Conservation (phyloP, 1,140 invertebrate genomes). For the Solenopsis invicta region DNA sequence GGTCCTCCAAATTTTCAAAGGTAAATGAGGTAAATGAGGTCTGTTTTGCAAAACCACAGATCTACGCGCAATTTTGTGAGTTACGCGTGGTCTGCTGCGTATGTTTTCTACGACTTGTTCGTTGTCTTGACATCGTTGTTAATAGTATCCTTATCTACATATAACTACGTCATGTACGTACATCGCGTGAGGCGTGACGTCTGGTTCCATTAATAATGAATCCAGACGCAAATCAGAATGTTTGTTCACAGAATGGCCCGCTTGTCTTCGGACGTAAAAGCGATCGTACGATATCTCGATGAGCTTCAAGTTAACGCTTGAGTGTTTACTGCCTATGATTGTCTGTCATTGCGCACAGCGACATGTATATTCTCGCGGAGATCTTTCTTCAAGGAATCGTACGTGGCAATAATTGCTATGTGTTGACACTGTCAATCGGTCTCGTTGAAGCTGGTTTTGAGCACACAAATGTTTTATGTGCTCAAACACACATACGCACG, state of each 20-base stretch:
- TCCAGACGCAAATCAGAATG: conserved; percentile 17
- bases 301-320: not conserved
- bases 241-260: not conserved
- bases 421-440: conserved; percentile 2
- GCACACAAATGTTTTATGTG: not conserved
- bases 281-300: not conserved
- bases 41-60: not conserved
- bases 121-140: too few species aligned
- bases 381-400: conserved; percentile 15
- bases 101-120: not conserved
- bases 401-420: not conserved
- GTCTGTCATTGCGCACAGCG: not conserved
- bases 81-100: not conserved
- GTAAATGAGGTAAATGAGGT: not conserved
- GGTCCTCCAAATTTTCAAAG: not conserved
- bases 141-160: not conserved
- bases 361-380: not conserved
- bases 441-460: not conserved
- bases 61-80: not conserved
- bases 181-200: conserved; percentile 5
- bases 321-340: not conserved
- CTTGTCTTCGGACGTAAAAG: conserved; percentile 19
- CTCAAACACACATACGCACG: too few species aligned
- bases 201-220: conserved; percentile 5
- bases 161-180: not conserved